These are phyloP conservation scores for Hololepta plana DNA, from an alignment of 2,888 invertebrate genomes.

Conservation along the genomic window DNA sequence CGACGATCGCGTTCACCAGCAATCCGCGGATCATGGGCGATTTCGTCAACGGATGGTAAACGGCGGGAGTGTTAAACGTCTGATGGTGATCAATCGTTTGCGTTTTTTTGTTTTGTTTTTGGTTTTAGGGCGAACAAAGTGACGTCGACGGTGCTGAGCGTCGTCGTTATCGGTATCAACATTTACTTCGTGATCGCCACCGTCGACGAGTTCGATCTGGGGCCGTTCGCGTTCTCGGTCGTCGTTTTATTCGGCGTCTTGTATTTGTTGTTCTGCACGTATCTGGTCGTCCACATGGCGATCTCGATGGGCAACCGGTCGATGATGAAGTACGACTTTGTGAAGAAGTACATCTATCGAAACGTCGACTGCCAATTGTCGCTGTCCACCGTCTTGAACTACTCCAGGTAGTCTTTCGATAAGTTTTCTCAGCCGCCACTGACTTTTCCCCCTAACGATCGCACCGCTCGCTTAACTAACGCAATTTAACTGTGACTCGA, in stretches of 20 bases:
- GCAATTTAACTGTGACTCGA: too few species aligned
- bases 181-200: constrained; percentile 55
- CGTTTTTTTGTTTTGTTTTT: constrained; percentile 8
- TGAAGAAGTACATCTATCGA: too few species aligned
- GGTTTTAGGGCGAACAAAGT: constrained; percentile 47
- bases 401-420: too few species aligned
- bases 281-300: constrained; percentile 54
- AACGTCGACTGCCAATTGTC: too few species aligned
- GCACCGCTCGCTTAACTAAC: too few species aligned
- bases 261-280: constrained; percentile 55
- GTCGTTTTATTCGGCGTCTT: constrained; percentile 38
- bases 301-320: constrained; percentile 43
- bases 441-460: too few species aligned
- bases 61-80: constrained; percentile 10
- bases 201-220: constrained; percentile 28
- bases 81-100: constrained; percentile 1
- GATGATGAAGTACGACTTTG: constrained; percentile 31
- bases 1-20: constrained; percentile 73
- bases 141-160: constrained; percentile 44
- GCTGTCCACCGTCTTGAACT: too few species aligned
- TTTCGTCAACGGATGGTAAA: constrained; percentile 63
- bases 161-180: constrained; percentile 60
- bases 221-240: constrained; percentile 28
- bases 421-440: too few species aligned
- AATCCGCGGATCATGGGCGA: constrained; percentile 64